Percentiles rank a stretch among this genome's conserved stretches.
These are phyloP conservation scores for Megamerina dolium DNA, from an alignment of 2,888 invertebrate species.

Conservation along the genomic window DNA sequence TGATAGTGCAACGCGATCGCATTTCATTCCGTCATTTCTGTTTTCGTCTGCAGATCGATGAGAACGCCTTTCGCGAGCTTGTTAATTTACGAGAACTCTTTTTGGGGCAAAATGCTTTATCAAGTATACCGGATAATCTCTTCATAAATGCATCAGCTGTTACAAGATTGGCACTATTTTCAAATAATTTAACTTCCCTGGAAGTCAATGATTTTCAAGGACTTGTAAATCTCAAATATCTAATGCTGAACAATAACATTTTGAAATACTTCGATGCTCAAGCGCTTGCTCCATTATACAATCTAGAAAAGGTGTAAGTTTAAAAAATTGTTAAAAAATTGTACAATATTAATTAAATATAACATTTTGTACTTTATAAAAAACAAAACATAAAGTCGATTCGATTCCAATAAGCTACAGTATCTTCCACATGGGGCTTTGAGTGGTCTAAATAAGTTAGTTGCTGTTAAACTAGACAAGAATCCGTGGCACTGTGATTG, in stretches of 20 bases:
- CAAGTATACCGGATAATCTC: constrained; percentile 48
- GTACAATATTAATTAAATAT: neutral
- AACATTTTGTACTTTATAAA: neutral
- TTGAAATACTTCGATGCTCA: constrained; percentile 50
- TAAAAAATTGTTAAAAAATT: neutral
- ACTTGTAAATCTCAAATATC: constrained; percentile 50
- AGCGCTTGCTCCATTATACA: constrained; percentile 48
- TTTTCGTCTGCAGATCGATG: constrained; percentile 37
- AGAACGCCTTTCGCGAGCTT: constrained; percentile 50
- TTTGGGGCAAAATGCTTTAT: constrained; percentile 55
- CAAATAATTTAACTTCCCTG: constrained; percentile 51
- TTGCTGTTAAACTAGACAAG: constrained; percentile 57
- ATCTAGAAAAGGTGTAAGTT: constrained; percentile 52
- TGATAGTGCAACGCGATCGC: too few species aligned
- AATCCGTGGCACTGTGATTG: constrained; percentile 64
- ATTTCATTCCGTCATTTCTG: neutral
- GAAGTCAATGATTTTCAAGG: constrained; percentile 51
- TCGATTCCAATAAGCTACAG: constrained; percentile 60
- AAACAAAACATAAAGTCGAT: constrained; percentile 42
- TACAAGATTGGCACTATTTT: constrained; percentile 53
- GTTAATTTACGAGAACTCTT: constrained; percentile 51
- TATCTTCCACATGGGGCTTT: constrained; percentile 57
- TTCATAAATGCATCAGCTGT: constrained; percentile 51
- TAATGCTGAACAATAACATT: constrained; percentile 59
- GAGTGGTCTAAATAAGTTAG: constrained; percentile 53